A percentile compares a stretch with the other conserved stretches of the same genome.
phyloP scores from a whole-genome alignment of 1,140 invertebrate genomes.

The roundworm (Caenorhabditis elegans) region WBcel235 BX284604.4:12056501-12057000 shows the following conservation, averaged over 20 bases:
- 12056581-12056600: not conserved
- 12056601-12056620: conserved; percentile 17
- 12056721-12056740: not conserved
- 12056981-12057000: too few relatives aligned
- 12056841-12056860: not conserved
- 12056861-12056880: too few relatives aligned
- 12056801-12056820: not conserved
- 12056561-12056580: not conserved
- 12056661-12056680: not conserved
- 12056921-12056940: too few relatives aligned
- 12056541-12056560: not conserved
- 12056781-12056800: not conserved
- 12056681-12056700: not conserved
- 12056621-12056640: not conserved
- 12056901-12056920: too few relatives aligned
- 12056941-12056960: too few relatives aligned
- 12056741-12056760: not conserved
- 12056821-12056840: not conserved
- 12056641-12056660: too few relatives aligned
- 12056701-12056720: not conserved
- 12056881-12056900: too few relatives aligned
- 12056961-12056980: too few relatives aligned
- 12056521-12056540: conserved; percentile 19
- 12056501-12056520: not conserved
- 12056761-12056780: not conserved